A percentile compares a stretch with the other conserved stretches of the same genome.
Evolutionary conservation across 2,888 invertebrate species (phyloP).

Genomic region (Alentia gelatinosa): DNA sequence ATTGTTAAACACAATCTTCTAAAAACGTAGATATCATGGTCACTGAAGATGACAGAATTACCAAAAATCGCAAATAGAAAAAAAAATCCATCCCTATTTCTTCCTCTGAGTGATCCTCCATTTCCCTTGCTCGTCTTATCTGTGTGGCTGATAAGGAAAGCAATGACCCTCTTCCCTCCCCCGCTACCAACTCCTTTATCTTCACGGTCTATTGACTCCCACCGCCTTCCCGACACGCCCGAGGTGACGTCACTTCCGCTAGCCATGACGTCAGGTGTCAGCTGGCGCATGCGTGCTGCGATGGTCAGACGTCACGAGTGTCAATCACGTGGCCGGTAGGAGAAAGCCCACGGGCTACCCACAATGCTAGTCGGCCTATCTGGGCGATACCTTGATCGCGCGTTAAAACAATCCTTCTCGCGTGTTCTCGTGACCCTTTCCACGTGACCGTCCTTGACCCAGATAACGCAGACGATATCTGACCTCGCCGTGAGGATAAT

Average conservation of each 20-base stretch:
- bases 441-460: background rate
- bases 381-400: background rate
- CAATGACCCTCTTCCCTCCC: background rate
- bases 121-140: background rate
- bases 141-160: background rate
- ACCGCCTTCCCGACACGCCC: conserved; percentile 6
- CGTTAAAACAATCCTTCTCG: conserved; percentile 3
- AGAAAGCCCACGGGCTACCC: background rate
- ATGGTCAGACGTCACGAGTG: background rate
- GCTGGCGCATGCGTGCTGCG: background rate
- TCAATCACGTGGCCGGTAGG: background rate
- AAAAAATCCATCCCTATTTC: background rate
- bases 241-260: conserved; percentile 36
- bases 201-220: background rate
- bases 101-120: background rate
- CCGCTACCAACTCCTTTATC: background rate
- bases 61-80: background rate
- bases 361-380: background rate
- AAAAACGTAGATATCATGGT: background rate
- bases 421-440: background rate
- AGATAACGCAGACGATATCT: background rate
- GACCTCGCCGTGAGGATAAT: background rate
- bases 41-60: background rate
- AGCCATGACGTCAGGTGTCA: background rate
- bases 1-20: background rate